These are phyloP conservation scores for Aulostomus chinensis DNA, from an alignment of 2,797 vertebrate genomes.

Conservation along the genomic window DNA sequence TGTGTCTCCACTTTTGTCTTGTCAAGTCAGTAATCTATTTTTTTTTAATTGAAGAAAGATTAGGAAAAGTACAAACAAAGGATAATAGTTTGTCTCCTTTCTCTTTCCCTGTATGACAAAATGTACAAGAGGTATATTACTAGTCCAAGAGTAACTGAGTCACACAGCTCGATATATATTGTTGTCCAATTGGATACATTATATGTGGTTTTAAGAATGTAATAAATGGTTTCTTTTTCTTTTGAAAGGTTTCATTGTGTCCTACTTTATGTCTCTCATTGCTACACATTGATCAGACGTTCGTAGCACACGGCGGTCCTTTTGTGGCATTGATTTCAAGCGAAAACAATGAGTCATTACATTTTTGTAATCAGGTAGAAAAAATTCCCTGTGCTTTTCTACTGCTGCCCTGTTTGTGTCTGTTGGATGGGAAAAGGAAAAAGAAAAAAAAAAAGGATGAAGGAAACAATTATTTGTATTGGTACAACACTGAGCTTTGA, in stretches of 20 bases:
- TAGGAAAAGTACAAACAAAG: slow-evolving; percentile 67
- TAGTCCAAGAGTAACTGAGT: slow-evolving; percentile 74
- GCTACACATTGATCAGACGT: no score
- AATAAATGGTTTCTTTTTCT: slow-evolving; percentile 82
- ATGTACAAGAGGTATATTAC: slow-evolving; percentile 77
- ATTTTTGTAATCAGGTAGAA: neutral
- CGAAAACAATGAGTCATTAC: neutral
- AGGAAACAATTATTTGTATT: no score
- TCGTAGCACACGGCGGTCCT: no score
- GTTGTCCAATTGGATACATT: slow-evolving; percentile 78
- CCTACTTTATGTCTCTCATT: no score
- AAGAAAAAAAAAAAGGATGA: no score
- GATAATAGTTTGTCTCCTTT: slow-evolving; percentile 54
- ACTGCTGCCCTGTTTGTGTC: no score
- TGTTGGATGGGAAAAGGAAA: no score
- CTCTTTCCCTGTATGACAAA: slow-evolving; percentile 69
- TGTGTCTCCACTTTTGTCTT: slow-evolving; percentile 76
- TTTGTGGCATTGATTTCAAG: no score
- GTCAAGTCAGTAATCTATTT: slow-evolving; percentile 87
- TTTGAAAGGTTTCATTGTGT: slow-evolving; percentile 46
- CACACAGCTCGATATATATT: slow-evolving; percentile 76
- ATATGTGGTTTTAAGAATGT: slow-evolving; percentile 85
- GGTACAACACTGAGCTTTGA: no score
- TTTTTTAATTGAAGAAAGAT: slow-evolving; percentile 83
- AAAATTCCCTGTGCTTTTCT: neutral